These are phyloP conservation scores for Pachypanchax playfairii DNA, from an alignment of 2,113 vertebrate species.

Conservation along the genomic window DNA sequence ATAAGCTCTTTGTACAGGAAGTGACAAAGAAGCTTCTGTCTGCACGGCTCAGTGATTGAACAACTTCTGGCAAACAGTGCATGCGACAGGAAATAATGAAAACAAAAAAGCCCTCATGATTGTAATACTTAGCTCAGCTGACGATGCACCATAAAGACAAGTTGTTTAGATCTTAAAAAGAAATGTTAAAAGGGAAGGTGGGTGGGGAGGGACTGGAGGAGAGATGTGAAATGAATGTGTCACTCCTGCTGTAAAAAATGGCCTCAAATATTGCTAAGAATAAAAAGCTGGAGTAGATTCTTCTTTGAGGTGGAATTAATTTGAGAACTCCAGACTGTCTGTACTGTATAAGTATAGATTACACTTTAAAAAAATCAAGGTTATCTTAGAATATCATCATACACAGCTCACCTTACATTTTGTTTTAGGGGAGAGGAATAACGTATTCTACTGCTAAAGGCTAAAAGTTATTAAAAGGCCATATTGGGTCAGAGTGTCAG, in stretches of 20 bases:
- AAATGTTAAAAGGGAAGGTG: slow-evolving; percentile 16
- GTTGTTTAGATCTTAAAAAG: slow-evolving; percentile 9
- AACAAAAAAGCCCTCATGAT: background rate
- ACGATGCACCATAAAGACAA: slow-evolving; percentile 4
- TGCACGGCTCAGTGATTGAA: slow-evolving; percentile 31
- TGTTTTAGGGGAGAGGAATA: background rate
- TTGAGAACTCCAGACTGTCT: slow-evolving; percentile 1
- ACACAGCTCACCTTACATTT: background rate
- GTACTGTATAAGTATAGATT: slow-evolving; percentile 9
- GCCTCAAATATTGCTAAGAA: slow-evolving; percentile 14
- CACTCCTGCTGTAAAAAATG: background rate
- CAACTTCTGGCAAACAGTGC: slow-evolving; percentile 28
- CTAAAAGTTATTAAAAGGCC: slow-evolving; percentile 7
- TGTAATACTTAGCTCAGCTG: slow-evolving; percentile 5
- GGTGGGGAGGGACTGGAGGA: background rate
- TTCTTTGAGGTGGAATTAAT: slow-evolving; percentile 15
- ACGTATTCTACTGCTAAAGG: background rate
- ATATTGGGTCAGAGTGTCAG: slow-evolving; percentile 15
- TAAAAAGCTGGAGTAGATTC: slow-evolving; percentile 31
- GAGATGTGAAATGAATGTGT: background rate
- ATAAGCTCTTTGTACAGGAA: slow-evolving; percentile 53
- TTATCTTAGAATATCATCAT: slow-evolving; percentile 11
- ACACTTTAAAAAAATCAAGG: slow-evolving; percentile 16
- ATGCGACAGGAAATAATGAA: slow-evolving; percentile 15
- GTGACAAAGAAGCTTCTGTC: slow-evolving; percentile 41